These are phyloP conservation scores for Phycodurus eques DNA, from an alignment of 2,113 vertebrate species.

Conservation along the genomic window DNA sequence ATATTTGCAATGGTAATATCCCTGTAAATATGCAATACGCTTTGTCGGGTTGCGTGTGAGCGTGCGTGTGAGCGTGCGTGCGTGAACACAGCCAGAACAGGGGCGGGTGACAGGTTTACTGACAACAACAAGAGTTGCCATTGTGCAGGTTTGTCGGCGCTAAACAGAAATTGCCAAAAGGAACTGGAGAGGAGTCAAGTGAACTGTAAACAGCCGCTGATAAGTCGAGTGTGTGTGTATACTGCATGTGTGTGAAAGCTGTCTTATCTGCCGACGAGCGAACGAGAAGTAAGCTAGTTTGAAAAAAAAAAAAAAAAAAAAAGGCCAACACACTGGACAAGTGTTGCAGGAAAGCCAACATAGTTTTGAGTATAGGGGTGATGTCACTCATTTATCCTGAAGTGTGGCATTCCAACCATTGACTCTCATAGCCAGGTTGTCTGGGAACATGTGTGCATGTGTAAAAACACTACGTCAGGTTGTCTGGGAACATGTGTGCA, in stretches of 20 bases:
- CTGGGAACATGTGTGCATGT: conserved; percentile 8
- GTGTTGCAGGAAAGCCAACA: conserved; percentile 50
- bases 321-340: conserved; percentile 25
- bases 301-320: not conserved
- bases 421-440: conserved; percentile 43
- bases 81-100: conserved; percentile 16
- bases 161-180: conserved; percentile 37
- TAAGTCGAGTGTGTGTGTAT: conserved; percentile 20
- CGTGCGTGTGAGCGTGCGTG: conserved; percentile 16
- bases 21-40: conserved; percentile 52
- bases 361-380: conserved; percentile 19
- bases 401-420: conserved; percentile 58
- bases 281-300: not conserved
- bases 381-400: conserved; percentile 48
- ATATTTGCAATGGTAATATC: conserved; percentile 71
- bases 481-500: conserved; percentile 7
- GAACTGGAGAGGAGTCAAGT: conserved; percentile 32
- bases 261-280: not conserved
- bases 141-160: conserved; percentile 38
- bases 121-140: conserved; percentile 51
- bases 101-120: conserved; percentile 52
- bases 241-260: not conserved
- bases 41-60: conserved; percentile 11
- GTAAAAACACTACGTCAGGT: conserved; percentile 28
- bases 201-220: conserved; percentile 40